Evolutionary conservation across 2,113 vertebrate genomes (phyloP).

Genomic region (Macrotus californicus): DNA sequence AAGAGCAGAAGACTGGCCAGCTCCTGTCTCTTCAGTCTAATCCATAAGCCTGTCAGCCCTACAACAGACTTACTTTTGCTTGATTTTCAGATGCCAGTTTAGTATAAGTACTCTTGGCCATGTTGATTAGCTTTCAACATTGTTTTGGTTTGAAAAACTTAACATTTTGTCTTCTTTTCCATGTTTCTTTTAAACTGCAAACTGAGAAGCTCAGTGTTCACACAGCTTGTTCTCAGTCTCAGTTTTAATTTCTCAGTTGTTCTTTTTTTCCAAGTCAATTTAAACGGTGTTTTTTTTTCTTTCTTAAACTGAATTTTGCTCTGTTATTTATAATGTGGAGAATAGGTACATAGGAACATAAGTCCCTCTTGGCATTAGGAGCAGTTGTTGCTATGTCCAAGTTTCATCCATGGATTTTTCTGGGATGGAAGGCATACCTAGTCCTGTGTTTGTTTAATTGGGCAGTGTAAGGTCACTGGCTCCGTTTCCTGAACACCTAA

Average conservation of each 20-base stretch:
- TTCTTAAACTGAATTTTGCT: background rate
- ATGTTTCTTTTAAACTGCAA: background rate
- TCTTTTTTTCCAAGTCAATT: background rate
- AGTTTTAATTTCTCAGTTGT: background rate
- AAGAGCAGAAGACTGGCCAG: background rate
- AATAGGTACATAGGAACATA: background rate
- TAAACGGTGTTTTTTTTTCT: background rate
- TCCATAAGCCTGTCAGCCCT: background rate
- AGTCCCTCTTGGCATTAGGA: background rate
- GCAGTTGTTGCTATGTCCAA: background rate
- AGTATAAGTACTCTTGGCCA: background rate
- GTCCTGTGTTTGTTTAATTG: background rate
- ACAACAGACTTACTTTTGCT: slow-evolving; percentile 6
- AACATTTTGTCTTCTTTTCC: slow-evolving; percentile 1
- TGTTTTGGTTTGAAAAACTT: background rate
- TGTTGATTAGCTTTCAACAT: background rate
- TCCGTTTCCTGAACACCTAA: background rate
- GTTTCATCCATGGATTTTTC: background rate
- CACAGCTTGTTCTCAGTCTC: background rate
- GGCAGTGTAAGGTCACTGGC: background rate
- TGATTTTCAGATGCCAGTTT: slow-evolving; percentile 7
- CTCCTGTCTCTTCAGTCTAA: background rate
- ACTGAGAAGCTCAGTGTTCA: background rate
- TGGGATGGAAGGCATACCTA: background rate
- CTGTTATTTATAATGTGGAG: slow-evolving; percentile 1